Base-by-base conservation (phyloP, 2,888 invertebrate genomes). In the Tribolium freemani region DNA sequence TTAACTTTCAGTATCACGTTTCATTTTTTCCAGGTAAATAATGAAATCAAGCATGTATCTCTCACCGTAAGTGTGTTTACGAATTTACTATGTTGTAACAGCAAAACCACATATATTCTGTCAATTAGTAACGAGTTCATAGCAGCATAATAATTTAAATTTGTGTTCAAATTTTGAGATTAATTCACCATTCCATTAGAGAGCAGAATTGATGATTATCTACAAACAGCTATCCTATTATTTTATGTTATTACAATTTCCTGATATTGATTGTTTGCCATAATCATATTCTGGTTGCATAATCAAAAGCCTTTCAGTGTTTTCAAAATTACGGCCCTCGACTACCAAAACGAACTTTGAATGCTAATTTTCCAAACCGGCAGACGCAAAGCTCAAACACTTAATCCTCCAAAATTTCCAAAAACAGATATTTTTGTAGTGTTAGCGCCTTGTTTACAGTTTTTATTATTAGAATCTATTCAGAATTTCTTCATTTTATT, bases 141-240 rank as follows among this genome's bases (percentile, higher is more conserved):
- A 56, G 31, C 30, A 26, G 71, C 67, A 73, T 73, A 63, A 76
- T 73, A 69, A 76, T 76, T 74, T 73, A 74, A 74, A 73, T 73
- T 71, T 69, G 68, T 31, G 74, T 73, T 76, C 76, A 73, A 73
- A 73, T 74, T 77, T 73, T 73, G 76, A 76, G 73, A 77, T 78
- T 73, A 78, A 78, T 78, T 77, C 69, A 69, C 46, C 69, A 69
- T 72, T 72, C 50, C 51, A 72, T 72, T 69, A 71, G 38, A 13
- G 72, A 54, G 6, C 50, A 64, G 63, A 72, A 72, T 69, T 72
- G 60, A 64, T 50, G 69, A 72, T 72, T 72, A 69, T 54, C 54
- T 68, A 31, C 48, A 50, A 72, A 64, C 64, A 63, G 63, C 63
- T 31, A 60, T 16, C 57, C 64, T 57, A 64, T 72, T 69, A 72